Conservation (phyloP, 1,140 invertebrate genomes). For the Mactra quadrangularis region DNA sequence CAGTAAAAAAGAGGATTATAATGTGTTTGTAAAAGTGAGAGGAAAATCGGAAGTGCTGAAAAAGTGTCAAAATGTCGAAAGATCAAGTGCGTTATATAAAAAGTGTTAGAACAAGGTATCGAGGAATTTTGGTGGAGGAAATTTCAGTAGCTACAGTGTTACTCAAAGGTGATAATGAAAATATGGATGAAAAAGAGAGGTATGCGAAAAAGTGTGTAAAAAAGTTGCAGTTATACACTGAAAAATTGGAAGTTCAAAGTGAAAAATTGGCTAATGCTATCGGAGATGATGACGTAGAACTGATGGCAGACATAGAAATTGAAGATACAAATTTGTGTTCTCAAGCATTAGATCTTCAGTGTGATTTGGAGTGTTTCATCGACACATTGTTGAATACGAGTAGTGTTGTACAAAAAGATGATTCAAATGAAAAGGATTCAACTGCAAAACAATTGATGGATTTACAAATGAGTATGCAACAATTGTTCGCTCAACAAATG, state of each 20-base stretch:
- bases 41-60: no score
- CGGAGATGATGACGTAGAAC: not conserved
- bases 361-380: not conserved
- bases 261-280: not conserved
- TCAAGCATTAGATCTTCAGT: not conserved
- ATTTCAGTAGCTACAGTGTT: not conserved
- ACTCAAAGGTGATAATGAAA: not conserved
- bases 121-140: not conserved
- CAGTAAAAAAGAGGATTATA: no score
- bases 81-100: no score
- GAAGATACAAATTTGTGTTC: not conserved
- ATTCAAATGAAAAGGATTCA: not conserved
- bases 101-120: not conserved
- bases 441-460: not conserved
- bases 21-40: no score
- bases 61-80: no score
- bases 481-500: not conserved
- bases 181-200: no score
- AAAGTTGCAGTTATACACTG: not conserved
- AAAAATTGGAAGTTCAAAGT: not conserved
- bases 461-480: not conserved
- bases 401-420: not conserved
- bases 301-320: not conserved
- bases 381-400: not conserved
- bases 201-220: not conserved